Evolutionary conservation across 1,140 invertebrate genomes (phyloP), one percentile per base, ranked within the genome.

Genomic region (Drosophila nebulosa): DNA sequence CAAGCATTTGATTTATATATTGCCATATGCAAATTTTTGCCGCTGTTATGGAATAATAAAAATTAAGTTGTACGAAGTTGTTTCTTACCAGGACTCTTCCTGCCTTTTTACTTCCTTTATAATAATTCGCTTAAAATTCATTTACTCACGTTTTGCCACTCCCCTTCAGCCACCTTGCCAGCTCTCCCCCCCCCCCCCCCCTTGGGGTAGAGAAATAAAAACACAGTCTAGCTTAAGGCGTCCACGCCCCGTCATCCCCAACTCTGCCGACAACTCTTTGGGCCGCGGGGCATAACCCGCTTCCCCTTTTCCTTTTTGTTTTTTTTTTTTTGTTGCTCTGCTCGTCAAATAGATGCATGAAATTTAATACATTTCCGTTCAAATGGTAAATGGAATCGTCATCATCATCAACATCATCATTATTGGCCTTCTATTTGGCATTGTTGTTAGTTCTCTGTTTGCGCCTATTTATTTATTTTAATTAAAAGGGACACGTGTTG

Each of bases 391-490:
- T 32, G 30, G 73, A 58, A 74, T 62, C 27, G 55, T 59, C 67
- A 71, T 55, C 61, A 74, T 74, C 70, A 74, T 74, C 22, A 53
- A 53, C 51, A 53, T 24, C 46, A 51, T 21, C 21, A 22, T 21
- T 12, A 36, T 46, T 46, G 39, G 39, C 39, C 16, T 42, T 74
- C 65, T 76, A 64, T 76, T 76, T 76, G 73, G 64, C 27, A 69
- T 69, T 69, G 72, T 74, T 68, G 64, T 75, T 59, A 53, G 32
- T 69, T n/a, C 30, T 72, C 26, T 60, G 81, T 79, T 88, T 67
- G 74, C 79, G 69, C 62, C 75, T 89, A 71, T 89, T 88, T 88
- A 88, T 88, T 88, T 88, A 88, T 89, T 88, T 88, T 88, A 88
- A 88, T 88, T 88, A 88, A 88, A 88, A 84, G 64, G 60, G 84